Evolutionary conservation across 2,888 invertebrate genomes (phyloP).

Genomic region (Melanostoma mellinum): DNA sequence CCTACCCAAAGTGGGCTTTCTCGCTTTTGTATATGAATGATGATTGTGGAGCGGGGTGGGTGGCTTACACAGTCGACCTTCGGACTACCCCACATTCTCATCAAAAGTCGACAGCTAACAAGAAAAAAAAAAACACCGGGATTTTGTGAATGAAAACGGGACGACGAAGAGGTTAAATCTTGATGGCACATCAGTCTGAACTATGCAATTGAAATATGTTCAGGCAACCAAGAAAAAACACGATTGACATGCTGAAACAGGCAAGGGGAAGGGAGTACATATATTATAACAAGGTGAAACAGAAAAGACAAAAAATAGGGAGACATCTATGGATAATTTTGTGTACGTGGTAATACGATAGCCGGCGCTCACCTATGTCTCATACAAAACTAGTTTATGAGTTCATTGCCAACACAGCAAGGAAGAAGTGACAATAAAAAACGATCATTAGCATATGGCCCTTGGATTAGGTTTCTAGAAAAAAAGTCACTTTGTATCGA

Average conservation of each 20-base stretch:
- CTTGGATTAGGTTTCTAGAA: conserved; percentile 64
- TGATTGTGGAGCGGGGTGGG: conserved; percentile 18
- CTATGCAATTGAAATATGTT: conserved; percentile 41
- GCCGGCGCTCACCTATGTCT: conserved; percentile 32
- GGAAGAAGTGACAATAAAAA: conserved; percentile 21
- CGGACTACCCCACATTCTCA: conserved; percentile 32
- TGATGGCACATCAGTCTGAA: conserved; percentile 47
- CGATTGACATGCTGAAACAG: conserved; percentile 11
- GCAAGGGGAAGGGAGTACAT: not conserved
- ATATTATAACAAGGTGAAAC: conserved; percentile 26
- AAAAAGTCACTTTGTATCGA: conserved; percentile 26
- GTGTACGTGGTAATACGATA: conserved; percentile 54
- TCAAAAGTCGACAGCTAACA: conserved; percentile 43
- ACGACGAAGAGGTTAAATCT: conserved; percentile 46
- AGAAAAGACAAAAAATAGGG: not conserved
- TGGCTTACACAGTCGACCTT: not conserved
- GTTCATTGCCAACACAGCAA: conserved; percentile 20
- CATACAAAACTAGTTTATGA: conserved; percentile 60
- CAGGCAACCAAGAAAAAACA: not conserved
- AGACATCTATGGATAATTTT: conserved; percentile 20
- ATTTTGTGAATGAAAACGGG: conserved; percentile 57
- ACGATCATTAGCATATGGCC: conserved; percentile 70
- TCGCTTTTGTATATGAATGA: conserved; percentile 55
- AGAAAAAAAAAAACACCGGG: conserved; percentile 22
- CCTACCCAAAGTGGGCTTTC: conserved; percentile 53